phyloP scores from a whole-genome alignment of 2,888 invertebrate species.

The Amphimallon solstitiale region DNA sequence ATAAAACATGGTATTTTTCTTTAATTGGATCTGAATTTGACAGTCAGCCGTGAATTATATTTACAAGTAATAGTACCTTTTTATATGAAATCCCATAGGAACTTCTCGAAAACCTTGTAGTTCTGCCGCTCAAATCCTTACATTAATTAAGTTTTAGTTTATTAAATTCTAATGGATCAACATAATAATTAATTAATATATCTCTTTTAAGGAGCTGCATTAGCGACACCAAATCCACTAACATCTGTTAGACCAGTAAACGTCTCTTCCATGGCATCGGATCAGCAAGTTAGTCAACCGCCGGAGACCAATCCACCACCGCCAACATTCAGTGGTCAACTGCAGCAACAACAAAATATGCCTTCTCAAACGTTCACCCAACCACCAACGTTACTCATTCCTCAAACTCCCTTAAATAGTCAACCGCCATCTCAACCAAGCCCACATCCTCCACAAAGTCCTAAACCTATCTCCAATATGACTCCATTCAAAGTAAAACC shows the following conservation, averaged over 20 bases:
- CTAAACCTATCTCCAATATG: constrained; percentile 56
- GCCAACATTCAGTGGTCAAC: constrained; percentile 31
- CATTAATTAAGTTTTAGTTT: too few species aligned
- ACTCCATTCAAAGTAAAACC: constrained; percentile 77
- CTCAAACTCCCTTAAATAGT: constrained; percentile 51
- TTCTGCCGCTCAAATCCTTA: too few species aligned
- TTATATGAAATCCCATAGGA: too few species aligned
- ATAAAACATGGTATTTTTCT: too few species aligned
- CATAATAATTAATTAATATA: too few species aligned
- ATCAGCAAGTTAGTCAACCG: constrained; percentile 52
- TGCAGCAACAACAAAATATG: constrained; percentile 40
- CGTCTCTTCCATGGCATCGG: constrained; percentile 49
- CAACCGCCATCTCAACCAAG: constrained; percentile 54
- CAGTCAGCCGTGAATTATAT: too few species aligned
- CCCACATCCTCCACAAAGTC: constrained; percentile 55
- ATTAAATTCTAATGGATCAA: too few species aligned
- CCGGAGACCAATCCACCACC: constrained; percentile 44
- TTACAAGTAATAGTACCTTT: too few species aligned
- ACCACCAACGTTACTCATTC: constrained; percentile 57
- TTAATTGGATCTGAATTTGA: too few species aligned
- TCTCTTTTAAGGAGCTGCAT: constrained; percentile 50
- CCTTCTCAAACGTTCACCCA: constrained; percentile 57
- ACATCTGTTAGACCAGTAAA: constrained; percentile 52
- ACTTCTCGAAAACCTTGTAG: too few species aligned
- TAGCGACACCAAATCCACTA: constrained; percentile 51